A percentile compares a stretch with the other conserved stretches of the same genome.
phyloP scores from a whole-genome alignment of 1,140 invertebrate genomes.

The Heliothis virescens region DNA sequence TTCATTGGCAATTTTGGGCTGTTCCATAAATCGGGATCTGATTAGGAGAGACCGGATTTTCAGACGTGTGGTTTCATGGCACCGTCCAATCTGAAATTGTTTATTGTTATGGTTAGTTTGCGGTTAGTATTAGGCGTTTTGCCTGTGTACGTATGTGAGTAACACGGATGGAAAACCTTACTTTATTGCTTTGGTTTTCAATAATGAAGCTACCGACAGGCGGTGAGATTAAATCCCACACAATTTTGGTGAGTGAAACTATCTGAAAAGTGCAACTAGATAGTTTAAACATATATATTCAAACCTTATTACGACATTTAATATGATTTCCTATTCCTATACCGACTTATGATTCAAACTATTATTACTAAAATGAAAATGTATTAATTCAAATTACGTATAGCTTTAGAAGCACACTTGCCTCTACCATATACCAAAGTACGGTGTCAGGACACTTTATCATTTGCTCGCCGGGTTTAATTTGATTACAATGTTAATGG shows the following conservation, averaged over 20 bases:
- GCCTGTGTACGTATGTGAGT: not conserved
- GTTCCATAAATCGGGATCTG: conserved; percentile 47
- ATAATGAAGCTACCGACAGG: not conserved
- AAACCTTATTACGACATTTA: too few species aligned
- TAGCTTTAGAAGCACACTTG: not conserved
- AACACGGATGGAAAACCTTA: not conserved
- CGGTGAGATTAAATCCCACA: too few species aligned
- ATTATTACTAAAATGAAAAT: not conserved
- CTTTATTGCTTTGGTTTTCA: conserved; percentile 28
- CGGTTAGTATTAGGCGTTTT: conserved; percentile 17
- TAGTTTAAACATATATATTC: too few species aligned
- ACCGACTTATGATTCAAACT: too few species aligned
- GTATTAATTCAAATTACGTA: not conserved
- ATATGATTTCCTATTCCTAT: too few species aligned
- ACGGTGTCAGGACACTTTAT: conserved; percentile 25
- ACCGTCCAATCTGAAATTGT: conserved; percentile 43
- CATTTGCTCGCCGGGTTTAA: conserved; percentile 17
- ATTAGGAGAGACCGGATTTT: conserved; percentile 44
- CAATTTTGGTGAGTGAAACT: too few species aligned
- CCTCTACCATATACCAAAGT: not conserved
- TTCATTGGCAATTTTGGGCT: not conserved
- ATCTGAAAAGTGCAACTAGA: too few species aligned
- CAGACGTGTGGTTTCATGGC: conserved; percentile 43
- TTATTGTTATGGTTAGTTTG: conserved; percentile 44
- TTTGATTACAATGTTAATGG: conserved; percentile 47